Base-by-base conservation (phyloP, 2,888 invertebrate species). In the Thereva unica region DNA sequence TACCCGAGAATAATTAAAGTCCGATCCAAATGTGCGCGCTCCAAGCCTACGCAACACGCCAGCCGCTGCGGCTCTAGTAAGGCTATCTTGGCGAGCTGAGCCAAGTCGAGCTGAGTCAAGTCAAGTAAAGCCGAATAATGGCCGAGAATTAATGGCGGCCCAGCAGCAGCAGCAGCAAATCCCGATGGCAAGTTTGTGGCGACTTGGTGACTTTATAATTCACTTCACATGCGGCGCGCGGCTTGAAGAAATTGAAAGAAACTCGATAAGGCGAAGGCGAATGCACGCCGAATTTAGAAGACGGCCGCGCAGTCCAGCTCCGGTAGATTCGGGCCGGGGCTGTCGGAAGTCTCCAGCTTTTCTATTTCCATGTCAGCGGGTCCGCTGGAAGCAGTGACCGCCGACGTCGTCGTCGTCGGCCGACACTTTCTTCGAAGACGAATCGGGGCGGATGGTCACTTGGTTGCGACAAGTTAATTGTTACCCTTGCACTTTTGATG, bases 271-370 rank as follows among this genome's bases (percentile, higher is more conserved):
- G 23, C 23, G 23, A 23, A 56, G 38, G 44, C 44, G 38, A 44
- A 44, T n/a, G 34, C 44, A 35, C n/a, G 42, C 44, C 56, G 34
- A 56, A 56, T 56, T 56, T 56, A 56, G 56, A 56, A 56, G 44
- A 56, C 56, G 44, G 44, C 12, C n/a, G 2, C n/a, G 2, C 23
- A 23, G 23, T 23, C 23, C 23, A 23, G 23, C 23, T 23, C 23
- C 23, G 23, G 23, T 23, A 23, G 23, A 23, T 23, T 23, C 23
- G 23, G 23, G 23, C 23, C 23, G 23, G 1, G 23, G 44, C 56
- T 56, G 56, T 56, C 56, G 56, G 56, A 56, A 56, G 56, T 56
- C 35, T 47, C 23, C 23, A 23, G 45, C 42, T n/a, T 56, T 56
- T 56, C 56, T 56, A 56, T 56, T 56, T 56, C 37, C 56, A 56